phyloP scores from a whole-genome alignment of 2,888 invertebrate genomes.

The Anodontia alba region DNA sequence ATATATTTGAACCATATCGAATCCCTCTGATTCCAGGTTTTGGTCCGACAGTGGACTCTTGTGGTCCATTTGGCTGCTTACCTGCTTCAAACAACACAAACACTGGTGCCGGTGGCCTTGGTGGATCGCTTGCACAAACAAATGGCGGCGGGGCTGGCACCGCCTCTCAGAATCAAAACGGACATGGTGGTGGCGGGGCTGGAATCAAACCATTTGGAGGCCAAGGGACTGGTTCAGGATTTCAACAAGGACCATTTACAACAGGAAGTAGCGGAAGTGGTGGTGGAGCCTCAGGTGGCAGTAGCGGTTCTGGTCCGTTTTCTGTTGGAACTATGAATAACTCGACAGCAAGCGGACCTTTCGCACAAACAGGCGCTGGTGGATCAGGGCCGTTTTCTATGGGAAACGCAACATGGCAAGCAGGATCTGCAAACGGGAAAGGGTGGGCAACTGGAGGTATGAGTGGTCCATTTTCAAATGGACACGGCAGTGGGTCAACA shows the following conservation, averaged over 20 bases:
- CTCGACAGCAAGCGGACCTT: neutral
- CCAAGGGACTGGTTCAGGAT: neutral
- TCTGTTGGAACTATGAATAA: neutral
- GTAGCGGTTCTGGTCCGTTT: constrained; percentile 10
- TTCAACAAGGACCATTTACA: neutral
- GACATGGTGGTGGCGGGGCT: neutral
- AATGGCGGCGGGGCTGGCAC: constrained; percentile 19
- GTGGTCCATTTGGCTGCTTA: constrained; percentile 37
- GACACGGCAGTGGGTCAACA: constrained; percentile 43
- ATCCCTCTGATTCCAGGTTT: constrained; percentile 3
- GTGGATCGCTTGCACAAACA: constrained; percentile 10
- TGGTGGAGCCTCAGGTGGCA: neutral
- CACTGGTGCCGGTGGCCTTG: neutral
- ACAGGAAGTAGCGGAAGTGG: constrained; percentile 1
- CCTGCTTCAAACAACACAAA: neutral
- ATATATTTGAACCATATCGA: no score
- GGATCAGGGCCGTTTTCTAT: constrained; percentile 41
- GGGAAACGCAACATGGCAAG: constrained; percentile 33
- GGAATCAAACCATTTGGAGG: neutral
- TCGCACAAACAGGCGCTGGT: neutral
- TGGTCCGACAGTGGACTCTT: constrained; percentile 30
- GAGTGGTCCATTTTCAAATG: constrained; percentile 40
- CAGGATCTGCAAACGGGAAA: constrained; percentile 41
- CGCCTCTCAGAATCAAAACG: neutral
- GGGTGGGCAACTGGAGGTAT: constrained; percentile 43